These are phyloP conservation scores for Suillia variegata DNA, from an alignment of 2,888 invertebrate genomes.

Conservation along the genomic window DNA sequence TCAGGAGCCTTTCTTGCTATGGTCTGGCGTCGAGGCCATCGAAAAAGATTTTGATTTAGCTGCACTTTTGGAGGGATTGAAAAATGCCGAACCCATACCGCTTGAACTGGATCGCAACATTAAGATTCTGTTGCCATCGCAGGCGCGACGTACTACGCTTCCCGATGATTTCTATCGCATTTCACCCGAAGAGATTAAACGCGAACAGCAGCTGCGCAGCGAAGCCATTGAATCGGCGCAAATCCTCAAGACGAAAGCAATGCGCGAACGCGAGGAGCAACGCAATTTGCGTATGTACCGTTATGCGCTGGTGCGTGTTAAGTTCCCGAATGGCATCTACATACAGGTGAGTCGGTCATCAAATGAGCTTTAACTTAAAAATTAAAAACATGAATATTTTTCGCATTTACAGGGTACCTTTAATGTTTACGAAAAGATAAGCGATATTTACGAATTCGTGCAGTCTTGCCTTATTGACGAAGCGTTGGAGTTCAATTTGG, in stretches of 20 bases:
- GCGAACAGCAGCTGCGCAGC: constrained; percentile 75
- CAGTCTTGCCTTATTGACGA: constrained; percentile 74
- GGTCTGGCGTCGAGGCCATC: constrained; percentile 65
- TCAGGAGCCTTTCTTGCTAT: constrained; percentile 73
- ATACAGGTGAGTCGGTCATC: constrained; percentile 71
- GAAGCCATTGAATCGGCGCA: constrained; percentile 81
- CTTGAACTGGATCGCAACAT: constrained; percentile 85
- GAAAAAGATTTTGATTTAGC: constrained; percentile 62
- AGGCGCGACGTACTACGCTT: constrained; percentile 72
- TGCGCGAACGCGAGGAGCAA: constrained; percentile 89
- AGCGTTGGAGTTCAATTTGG: constrained; percentile 73
- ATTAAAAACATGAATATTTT: not conserved
- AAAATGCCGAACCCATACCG: constrained; percentile 79
- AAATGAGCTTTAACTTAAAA: too few relatives aligned
- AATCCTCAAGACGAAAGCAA: constrained; percentile 89
- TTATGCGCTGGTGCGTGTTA: constrained; percentile 82
- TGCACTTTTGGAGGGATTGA: constrained; percentile 76
- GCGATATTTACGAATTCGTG: constrained; percentile 78
- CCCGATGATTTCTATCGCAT: constrained; percentile 86
- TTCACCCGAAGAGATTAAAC: constrained; percentile 80
- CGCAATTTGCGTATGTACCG: constrained; percentile 81
- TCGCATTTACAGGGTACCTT: constrained; percentile 87
- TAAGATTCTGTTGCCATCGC: constrained; percentile 81
- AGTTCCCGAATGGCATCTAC: constrained; percentile 86
- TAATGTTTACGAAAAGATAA: constrained; percentile 78